These are phyloP conservation scores for Acanthoscelides obtectus DNA, from an alignment of 2,888 invertebrate species.

Conservation along the genomic window DNA sequence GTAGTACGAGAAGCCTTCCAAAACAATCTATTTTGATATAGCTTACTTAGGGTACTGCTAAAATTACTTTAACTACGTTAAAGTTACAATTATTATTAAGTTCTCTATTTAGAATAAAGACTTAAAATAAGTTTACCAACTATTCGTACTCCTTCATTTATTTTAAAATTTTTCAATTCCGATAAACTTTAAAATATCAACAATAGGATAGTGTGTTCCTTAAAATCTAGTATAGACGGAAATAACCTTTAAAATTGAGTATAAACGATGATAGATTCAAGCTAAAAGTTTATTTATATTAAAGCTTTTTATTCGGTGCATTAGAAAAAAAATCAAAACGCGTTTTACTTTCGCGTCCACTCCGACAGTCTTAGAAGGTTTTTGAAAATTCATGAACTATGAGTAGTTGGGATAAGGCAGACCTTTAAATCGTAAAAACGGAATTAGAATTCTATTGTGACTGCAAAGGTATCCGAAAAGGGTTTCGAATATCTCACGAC, in stretches of 20 bases:
- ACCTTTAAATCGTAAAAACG: too few relatives aligned
- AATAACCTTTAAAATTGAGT: slow-evolving; percentile 44
- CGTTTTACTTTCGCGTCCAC: too few relatives aligned
- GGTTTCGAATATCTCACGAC: too few relatives aligned
- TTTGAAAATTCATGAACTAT: too few relatives aligned
- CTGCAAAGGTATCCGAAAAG: too few relatives aligned
- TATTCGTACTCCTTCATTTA: slow-evolving; percentile 2
- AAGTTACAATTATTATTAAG: slow-evolving; percentile 1
- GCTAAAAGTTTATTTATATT: slow-evolving; percentile 20
- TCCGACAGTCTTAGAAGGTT: too few relatives aligned
- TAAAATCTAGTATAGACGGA: slow-evolving; percentile 42
- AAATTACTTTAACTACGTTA: neutral
- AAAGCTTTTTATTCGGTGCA: slow-evolving; percentile 14
- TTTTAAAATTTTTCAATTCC: slow-evolving; percentile 34
- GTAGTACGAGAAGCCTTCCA: neutral
- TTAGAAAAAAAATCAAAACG: neutral
- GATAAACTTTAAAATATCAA: slow-evolving; percentile 48
- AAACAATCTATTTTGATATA: neutral
- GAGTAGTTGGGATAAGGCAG: too few relatives aligned
- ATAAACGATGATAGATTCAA: slow-evolving; percentile 31
- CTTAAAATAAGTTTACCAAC: neutral
- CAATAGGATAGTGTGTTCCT: slow-evolving; percentile 43
- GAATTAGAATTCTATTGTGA: too few relatives aligned
- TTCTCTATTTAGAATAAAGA: neutral
- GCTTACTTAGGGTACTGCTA: neutral